Evolutionary conservation across 2,797 vertebrate genomes (phyloP).

Genomic region (Holocentrus rufus): DNA sequence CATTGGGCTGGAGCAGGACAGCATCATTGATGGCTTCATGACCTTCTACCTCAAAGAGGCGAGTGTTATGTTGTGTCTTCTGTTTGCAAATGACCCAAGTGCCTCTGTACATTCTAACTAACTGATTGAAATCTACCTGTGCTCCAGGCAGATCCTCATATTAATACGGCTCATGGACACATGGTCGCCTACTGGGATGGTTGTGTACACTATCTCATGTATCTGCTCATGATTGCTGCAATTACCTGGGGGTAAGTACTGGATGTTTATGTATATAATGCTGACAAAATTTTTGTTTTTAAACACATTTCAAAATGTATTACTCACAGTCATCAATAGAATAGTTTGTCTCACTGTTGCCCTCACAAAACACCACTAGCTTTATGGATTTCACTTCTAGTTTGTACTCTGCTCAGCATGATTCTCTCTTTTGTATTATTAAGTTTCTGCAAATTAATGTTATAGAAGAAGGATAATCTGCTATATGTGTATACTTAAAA

Average conservation of each 20-base stretch:
- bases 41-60: conserved; percentile 93
- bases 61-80: conserved; percentile 46
- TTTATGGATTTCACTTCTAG: too few relatives aligned
- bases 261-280: neutral
- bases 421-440: too few relatives aligned
- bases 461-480: too few relatives aligned
- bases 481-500: too few relatives aligned
- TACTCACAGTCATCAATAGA: too few relatives aligned
- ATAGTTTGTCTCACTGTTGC: too few relatives aligned
- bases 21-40: conserved; percentile 95
- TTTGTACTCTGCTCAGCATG: too few relatives aligned
- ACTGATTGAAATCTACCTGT: conserved; percentile 16
- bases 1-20: conserved; percentile 93
- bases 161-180: conserved; percentile 93
- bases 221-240: conserved; percentile 93
- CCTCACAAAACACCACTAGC: too few relatives aligned
- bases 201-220: conserved; percentile 94
- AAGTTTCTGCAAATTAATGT: too few relatives aligned
- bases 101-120: neutral
- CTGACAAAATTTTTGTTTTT: too few relatives aligned
- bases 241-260: conserved; percentile 93
- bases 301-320: too few relatives aligned
- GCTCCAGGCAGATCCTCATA: conserved; percentile 84
- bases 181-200: conserved; percentile 97
- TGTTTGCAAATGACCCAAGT: neutral